phyloP scores from a whole-genome alignment of 2,113 vertebrate genomes.

The Gallinago jamesoni region DNA sequence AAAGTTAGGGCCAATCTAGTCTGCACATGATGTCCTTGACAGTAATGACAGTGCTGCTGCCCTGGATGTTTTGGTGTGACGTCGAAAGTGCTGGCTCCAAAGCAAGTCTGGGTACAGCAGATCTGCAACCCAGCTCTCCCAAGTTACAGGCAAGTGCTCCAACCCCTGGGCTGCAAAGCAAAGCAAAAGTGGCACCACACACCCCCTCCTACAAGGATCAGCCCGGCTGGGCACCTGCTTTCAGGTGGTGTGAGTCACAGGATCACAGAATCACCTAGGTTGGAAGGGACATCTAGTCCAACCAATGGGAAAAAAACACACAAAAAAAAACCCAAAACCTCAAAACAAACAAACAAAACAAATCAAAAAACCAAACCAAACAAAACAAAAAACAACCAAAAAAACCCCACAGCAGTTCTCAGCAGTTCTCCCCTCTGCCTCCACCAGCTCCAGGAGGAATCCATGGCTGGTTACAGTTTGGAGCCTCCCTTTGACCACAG shows the following conservation, averaged over 20 bases:
- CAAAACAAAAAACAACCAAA: too few relatives aligned
- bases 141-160: not conserved
- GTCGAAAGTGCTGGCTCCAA: not conserved
- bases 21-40: not conserved
- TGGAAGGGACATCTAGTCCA: too few relatives aligned
- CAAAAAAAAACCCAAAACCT: too few relatives aligned
- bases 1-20: not conserved
- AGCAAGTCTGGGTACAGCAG: not conserved
- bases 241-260: not conserved
- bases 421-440: not conserved
- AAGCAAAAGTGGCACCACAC: not conserved
- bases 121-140: not conserved
- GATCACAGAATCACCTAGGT: too few relatives aligned
- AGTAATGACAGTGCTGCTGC: not conserved
- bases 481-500: not conserved
- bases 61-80: not conserved
- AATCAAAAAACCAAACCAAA: too few relatives aligned
- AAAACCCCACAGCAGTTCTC: too few relatives aligned
- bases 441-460: not conserved
- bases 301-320: too few relatives aligned
- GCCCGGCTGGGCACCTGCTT: not conserved
- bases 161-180: fast-evolving
- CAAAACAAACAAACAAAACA: too few relatives aligned
- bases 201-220: not conserved
- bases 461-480: fast-evolving